These are phyloP conservation scores for Pangasianodon hypophthalmus DNA, from an alignment of 2,113 vertebrate genomes.

Conservation along the genomic window DNA sequence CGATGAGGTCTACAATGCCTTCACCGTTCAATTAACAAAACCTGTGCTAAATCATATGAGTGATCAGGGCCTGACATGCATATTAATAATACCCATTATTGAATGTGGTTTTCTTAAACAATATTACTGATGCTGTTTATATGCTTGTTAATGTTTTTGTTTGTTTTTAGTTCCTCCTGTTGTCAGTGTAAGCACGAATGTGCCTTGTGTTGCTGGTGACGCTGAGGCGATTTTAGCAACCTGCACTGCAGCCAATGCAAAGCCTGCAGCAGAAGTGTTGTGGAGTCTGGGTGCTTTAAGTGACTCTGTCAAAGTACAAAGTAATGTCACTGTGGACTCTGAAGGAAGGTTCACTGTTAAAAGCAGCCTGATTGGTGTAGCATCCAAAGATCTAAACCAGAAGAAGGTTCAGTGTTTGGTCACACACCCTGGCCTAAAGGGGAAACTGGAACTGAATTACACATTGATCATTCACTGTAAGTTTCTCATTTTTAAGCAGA, in stretches of 20 bases:
- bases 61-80: neutral
- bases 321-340: neutral
- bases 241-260: conserved; percentile 57
- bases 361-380: conserved; percentile 52
- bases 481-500: no score
- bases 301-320: neutral
- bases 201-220: conserved; percentile 12
- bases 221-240: conserved; percentile 45
- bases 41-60: neutral
- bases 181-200: neutral
- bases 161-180: conserved; percentile 55
- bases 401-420: conserved; percentile 56
- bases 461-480: conserved; percentile 60
- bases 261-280: conserved; percentile 53
- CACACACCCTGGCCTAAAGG: neutral
- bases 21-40: neutral
- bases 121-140: neutral
- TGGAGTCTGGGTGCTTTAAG: conserved; percentile 50
- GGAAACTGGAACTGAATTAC: conserved; percentile 14
- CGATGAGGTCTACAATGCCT: neutral
- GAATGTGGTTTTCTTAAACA: neutral
- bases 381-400: conserved; percentile 46
- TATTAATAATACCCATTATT: neutral
- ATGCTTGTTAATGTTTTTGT: conserved; percentile 3
- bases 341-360: conserved; percentile 54